Conservation (phyloP, 2,888 invertebrate genomes). For the Drosophila histrio region DNA sequence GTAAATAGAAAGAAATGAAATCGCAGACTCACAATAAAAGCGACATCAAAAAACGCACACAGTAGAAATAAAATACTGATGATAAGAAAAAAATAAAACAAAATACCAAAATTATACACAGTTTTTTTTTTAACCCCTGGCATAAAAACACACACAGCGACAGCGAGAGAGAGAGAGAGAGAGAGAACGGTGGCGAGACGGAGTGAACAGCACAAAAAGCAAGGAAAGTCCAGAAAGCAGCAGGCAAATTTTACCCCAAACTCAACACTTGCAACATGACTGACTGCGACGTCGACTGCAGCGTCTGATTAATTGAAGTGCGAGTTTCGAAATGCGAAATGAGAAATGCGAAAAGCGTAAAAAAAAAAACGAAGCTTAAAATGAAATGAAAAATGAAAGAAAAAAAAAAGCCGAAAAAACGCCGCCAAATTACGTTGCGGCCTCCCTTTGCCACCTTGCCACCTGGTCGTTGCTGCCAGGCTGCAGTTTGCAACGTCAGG, state of each 20-base stretch:
- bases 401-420: slow-evolving; percentile 32
- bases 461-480: slow-evolving; percentile 1
- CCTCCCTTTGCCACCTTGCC: background rate
- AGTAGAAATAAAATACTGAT: slow-evolving; percentile 13
- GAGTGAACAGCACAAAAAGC: background rate
- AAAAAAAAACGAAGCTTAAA: slow-evolving; percentile 14
- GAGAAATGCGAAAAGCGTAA: slow-evolving; percentile 26
- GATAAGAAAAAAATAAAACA: slow-evolving; percentile 26
- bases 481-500: slow-evolving; percentile 28
- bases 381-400: slow-evolving; percentile 9
- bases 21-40: slow-evolving; percentile 22
- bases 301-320: slow-evolving; percentile 79
- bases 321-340: slow-evolving; percentile 68
- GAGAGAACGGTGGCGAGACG: background rate
- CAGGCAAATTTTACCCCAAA: slow-evolving; percentile 1
- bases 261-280: slow-evolving; percentile 19
- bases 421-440: slow-evolving; percentile 74
- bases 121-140: slow-evolving; percentile 21
- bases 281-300: slow-evolving; percentile 22
- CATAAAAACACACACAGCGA: background rate
- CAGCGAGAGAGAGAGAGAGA: background rate
- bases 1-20: slow-evolving; percentile 22
- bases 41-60: background rate
- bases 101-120: slow-evolving; percentile 36
- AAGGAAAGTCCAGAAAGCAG: slow-evolving; percentile 23